phyloP scores from a whole-genome alignment of 1,140 invertebrate species.

The Nasonia giraulti region DNA sequence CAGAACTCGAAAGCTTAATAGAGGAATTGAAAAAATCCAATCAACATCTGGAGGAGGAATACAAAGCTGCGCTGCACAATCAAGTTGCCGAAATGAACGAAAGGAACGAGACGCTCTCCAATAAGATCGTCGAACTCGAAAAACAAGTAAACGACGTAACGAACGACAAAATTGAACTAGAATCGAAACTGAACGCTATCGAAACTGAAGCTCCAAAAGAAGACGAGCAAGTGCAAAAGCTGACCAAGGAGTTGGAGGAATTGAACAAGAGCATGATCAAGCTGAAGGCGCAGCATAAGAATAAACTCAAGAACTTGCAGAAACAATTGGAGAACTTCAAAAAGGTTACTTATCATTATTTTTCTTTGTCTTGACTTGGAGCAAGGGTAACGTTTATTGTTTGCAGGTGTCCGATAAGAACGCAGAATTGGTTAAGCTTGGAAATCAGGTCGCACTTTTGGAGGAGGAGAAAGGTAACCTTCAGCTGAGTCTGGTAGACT shows the following conservation, averaged over 20 bases:
- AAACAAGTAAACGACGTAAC: constrained; percentile 61
- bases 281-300: constrained; percentile 85
- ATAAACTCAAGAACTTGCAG: constrained; percentile 88
- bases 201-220: constrained; percentile 63
- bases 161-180: constrained; percentile 62
- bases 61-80: constrained; percentile 61
- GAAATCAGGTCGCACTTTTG: constrained; percentile 86
- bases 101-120: constrained; percentile 64
- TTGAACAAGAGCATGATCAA: constrained; percentile 89
- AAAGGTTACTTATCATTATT: constrained; percentile 72
- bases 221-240: constrained; percentile 71
- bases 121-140: constrained; percentile 62
- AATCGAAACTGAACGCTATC: constrained; percentile 52
- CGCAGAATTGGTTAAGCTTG: constrained; percentile 81
- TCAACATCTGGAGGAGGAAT: constrained; percentile 62
- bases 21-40: constrained; percentile 67
- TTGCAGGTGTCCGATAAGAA: constrained; percentile 77
- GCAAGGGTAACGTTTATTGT: constrained; percentile 16
- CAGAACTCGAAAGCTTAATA: constrained; percentile 68
- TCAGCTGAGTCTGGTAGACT: constrained; percentile 87
- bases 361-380: neutral
- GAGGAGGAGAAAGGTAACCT: constrained; percentile 94
- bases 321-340: constrained; percentile 87
- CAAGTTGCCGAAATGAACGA: constrained; percentile 59
- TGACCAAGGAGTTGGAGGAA: constrained; percentile 83